Evolutionary conservation across 2,113 vertebrate species (phyloP).

Genomic region (Astur gentilis): DNA sequence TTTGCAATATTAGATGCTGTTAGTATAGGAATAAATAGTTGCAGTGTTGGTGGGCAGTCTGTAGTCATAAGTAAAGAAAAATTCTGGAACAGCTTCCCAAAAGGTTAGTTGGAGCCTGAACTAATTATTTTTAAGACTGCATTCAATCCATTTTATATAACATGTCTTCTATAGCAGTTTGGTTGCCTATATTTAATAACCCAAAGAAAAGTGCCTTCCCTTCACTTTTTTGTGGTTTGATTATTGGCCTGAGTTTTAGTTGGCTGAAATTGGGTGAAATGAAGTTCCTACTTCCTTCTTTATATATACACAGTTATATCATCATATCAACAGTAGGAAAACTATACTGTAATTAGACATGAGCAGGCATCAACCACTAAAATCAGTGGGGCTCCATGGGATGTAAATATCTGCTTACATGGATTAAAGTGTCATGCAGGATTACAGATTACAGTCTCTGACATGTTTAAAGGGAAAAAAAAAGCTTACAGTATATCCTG

Average conservation of each 20-base stretch:
- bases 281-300: not conserved
- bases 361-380: not conserved
- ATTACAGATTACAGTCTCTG: conserved; percentile 28
- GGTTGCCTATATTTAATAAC: not conserved
- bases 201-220: not conserved
- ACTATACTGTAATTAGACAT: not conserved
- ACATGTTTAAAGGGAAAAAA: not conserved
- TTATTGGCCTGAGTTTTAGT: not conserved
- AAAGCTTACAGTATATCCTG: not conserved
- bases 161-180: not conserved
- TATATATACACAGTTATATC: not conserved
- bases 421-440: conserved; percentile 23
- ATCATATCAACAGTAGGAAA: not conserved
- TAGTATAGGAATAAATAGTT: not conserved
- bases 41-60: not conserved
- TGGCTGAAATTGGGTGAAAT: not conserved
- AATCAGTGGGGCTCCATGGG: not conserved
- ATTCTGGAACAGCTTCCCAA: not conserved
- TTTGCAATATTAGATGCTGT: not conserved
- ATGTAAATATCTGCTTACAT: conserved; percentile 14
- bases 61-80: not conserved
- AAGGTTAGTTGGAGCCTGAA: not conserved
- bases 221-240: not conserved
- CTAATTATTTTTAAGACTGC: not conserved
- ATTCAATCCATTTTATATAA: not conserved